These are phyloP conservation scores for Watsonalla cultraria DNA, from an alignment of 2,888 invertebrate species.

Conservation along the genomic window DNA sequence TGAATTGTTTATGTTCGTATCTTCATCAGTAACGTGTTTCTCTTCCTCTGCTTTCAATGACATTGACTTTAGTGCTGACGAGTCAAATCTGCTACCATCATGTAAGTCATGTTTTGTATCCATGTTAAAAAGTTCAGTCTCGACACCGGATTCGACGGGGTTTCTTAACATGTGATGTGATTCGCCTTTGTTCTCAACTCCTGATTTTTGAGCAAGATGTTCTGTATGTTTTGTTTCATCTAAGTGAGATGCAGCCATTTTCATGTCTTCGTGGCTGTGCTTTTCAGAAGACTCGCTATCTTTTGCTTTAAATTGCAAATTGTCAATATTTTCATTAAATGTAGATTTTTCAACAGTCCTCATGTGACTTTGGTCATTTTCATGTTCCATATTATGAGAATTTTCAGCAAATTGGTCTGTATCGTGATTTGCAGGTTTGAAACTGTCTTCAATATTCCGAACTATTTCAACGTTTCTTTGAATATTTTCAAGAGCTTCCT, in stretches of 20 bases:
- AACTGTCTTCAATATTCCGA: constrained; percentile 58
- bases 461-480: constrained; percentile 51
- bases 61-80: not conserved
- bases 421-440: constrained; percentile 27
- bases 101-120: not conserved
- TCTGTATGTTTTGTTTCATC: not conserved
- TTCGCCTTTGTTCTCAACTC: not conserved
- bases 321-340: not conserved
- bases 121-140: no score
- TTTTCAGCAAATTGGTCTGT: constrained; percentile 6
- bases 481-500: constrained; percentile 49
- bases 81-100: not conserved
- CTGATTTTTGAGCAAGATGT: not conserved
- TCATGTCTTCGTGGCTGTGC: not conserved
- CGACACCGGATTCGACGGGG: no score
- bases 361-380: not conserved
- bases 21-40: not conserved
- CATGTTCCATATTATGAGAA: not conserved
- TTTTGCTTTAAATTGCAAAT: not conserved
- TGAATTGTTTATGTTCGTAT: not conserved
- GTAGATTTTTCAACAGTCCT: not conserved
- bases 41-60: constrained; percentile 3
- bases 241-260: not conserved
- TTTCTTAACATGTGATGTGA: no score
- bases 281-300: not conserved